Evolutionary conservation across 1,140 invertebrate species (phyloP), one percentile per base, ranked within the genome.

Genomic region (Elysia chlorotica): DNA sequence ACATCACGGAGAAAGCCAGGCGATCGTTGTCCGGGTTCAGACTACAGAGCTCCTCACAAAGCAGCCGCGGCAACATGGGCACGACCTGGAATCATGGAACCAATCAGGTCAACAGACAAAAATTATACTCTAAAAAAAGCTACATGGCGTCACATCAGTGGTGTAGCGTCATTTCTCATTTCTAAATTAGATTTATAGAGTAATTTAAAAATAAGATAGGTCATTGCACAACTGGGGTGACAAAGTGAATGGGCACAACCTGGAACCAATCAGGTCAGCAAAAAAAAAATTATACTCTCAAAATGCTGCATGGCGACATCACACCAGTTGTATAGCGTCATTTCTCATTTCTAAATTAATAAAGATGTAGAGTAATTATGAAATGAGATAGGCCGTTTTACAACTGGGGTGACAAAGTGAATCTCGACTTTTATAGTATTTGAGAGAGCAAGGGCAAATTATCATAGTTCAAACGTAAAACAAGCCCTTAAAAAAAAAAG

Each of bases 1-100:
- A 97, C 77, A 96, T 91, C 0, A 97, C 93, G 1, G 95, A 96
- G 85, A 97, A 95, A 0, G 95, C 90, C 36, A 96, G 88, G 85
- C 93, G 92, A 86, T 97, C 94, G 78, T 92, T 89, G 57, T 93
- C 93, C 21, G 96, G 94, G 77, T 94, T 89, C 35, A 98, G 89
- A 54, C 95, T 97, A 86, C 95, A 98, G 14, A 93, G 82, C 82
- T 94, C 87, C 80, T 91, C 90, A 86, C 95, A 97, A 0, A 98
- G 87, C 56, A 94, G 88, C 78, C 92, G 88, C 0, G 96, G 96
- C 62, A 98, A 88, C 96, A 98, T 98, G 62, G 97, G 95, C 73
- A 95, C 93, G 0, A 95, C 86, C 82, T n/a, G n/a, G n/a, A n/a
- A n/a, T n/a, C n/a, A n/a, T 86, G 65, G 23, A n/a, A 1, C 2